phyloP scores from a whole-genome alignment of 2,113 vertebrate genomes.

The Pituophis catenifer region DNA sequence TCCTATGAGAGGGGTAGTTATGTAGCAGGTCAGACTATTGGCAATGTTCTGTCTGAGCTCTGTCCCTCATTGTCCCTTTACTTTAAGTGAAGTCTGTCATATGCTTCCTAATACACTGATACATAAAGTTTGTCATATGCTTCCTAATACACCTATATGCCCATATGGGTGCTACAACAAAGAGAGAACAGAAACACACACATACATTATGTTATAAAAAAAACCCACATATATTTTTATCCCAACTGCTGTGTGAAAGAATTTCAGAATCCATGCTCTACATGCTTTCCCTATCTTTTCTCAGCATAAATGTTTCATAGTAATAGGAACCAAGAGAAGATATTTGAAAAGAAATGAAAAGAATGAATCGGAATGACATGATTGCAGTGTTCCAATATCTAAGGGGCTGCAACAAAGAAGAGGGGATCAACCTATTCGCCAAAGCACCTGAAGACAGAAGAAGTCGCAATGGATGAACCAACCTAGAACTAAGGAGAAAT shows the following conservation, averaged over 20 bases:
- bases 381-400: no score
- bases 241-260: not conserved
- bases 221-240: not conserved
- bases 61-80: not conserved
- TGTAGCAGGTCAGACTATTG: not conserved
- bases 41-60: not conserved
- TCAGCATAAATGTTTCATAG: not conserved
- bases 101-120: not conserved
- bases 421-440: no score
- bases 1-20: not conserved
- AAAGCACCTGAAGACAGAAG: no score
- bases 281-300: not conserved
- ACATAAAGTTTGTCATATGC: not conserved
- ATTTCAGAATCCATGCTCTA: not conserved
- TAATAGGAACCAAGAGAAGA: not conserved
- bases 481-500: no score
- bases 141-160: no score
- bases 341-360: not conserved
- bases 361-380: no score
- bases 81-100: not conserved
- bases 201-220: not conserved
- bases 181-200: not conserved
- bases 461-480: no score
- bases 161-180: not conserved
- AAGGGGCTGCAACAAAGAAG: no score